phyloP scores from a whole-genome alignment of 2,888 invertebrate species.

The Melolontha melolontha region DNA sequence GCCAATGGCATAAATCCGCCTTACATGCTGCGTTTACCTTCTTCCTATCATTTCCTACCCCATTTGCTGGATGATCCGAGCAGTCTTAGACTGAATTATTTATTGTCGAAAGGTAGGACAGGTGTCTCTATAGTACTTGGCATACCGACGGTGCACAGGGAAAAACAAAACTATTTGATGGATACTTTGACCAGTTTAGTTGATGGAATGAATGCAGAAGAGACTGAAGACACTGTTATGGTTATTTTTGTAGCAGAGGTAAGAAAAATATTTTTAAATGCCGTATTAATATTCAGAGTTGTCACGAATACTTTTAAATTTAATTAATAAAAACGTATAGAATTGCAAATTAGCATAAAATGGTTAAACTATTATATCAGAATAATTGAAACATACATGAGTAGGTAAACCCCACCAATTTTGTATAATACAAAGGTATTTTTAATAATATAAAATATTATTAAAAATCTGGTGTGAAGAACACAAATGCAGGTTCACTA shows the following conservation, averaged over 20 bases:
- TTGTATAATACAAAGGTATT: too few species aligned
- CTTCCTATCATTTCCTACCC: slow-evolving; percentile 87
- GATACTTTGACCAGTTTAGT: slow-evolving; percentile 87
- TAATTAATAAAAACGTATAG: too few species aligned
- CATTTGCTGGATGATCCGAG: slow-evolving; percentile 84
- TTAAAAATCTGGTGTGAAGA: too few species aligned
- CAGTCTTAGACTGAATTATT: slow-evolving; percentile 82
- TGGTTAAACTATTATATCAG: too few species aligned
- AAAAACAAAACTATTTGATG: slow-evolving; percentile 88
- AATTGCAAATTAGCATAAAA: too few species aligned
- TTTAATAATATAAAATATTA: too few species aligned
- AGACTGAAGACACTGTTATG: slow-evolving; percentile 83
- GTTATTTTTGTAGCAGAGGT: slow-evolving; percentile 90
- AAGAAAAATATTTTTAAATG: slow-evolving; percentile 47
- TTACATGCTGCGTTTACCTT: slow-evolving; percentile 76
- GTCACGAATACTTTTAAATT: too few species aligned
- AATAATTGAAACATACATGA: too few species aligned
- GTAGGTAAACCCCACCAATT: too few species aligned
- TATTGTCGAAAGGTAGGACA: slow-evolving; percentile 78
- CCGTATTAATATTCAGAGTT: too few species aligned
- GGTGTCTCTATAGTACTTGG: slow-evolving; percentile 88
- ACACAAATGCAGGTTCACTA: too few species aligned
- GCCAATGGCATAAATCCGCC: slow-evolving; percentile 64
- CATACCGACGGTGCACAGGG: slow-evolving; percentile 89
- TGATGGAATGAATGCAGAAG: slow-evolving; percentile 78